Evolutionary conservation across 2,113 vertebrate genomes (phyloP).

Genomic region (Poeciliopsis turrubarensis): DNA sequence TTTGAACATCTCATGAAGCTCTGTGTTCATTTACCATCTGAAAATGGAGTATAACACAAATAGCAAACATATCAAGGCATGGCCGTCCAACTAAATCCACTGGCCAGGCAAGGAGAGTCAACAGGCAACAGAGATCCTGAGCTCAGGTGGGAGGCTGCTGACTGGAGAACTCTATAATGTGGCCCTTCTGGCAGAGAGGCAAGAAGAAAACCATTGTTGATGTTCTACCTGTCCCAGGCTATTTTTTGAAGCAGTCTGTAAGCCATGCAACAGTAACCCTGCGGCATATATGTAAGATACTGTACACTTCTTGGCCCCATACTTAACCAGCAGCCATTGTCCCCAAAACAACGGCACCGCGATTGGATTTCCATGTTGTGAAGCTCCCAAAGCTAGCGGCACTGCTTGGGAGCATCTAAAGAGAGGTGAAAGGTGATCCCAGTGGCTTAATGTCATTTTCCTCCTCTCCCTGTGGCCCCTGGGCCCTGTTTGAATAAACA

Average conservation of each 20-base stretch:
- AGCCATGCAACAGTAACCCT: slow-evolving; percentile 37
- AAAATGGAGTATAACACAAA: too few species aligned
- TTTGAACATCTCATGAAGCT: too few species aligned
- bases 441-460: slow-evolving; percentile 63
- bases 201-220: neutral
- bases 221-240: slow-evolving; percentile 45
- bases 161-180: too few species aligned
- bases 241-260: slow-evolving; percentile 40
- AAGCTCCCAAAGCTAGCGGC: slow-evolving; percentile 59
- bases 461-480: slow-evolving; percentile 58
- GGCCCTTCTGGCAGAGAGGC: too few species aligned
- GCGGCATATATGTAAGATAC: slow-evolving; percentile 49
- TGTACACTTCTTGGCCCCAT: slow-evolving; percentile 47
- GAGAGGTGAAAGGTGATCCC: slow-evolving; percentile 75
- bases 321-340: slow-evolving; percentile 73
- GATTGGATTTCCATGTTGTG: slow-evolving; percentile 68
- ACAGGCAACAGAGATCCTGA: too few species aligned
- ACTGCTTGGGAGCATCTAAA: slow-evolving; percentile 45
- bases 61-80: too few species aligned
- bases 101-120: too few species aligned
- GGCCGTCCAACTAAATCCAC: too few species aligned
- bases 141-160: too few species aligned
- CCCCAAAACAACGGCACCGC: slow-evolving; percentile 63
- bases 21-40: too few species aligned
- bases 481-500: slow-evolving; percentile 46